A percentile compares a stretch with the other conserved stretches of the same genome.
phyloP scores from a whole-genome alignment of 2,113 vertebrate species.

The Equus przewalskii region DNA sequence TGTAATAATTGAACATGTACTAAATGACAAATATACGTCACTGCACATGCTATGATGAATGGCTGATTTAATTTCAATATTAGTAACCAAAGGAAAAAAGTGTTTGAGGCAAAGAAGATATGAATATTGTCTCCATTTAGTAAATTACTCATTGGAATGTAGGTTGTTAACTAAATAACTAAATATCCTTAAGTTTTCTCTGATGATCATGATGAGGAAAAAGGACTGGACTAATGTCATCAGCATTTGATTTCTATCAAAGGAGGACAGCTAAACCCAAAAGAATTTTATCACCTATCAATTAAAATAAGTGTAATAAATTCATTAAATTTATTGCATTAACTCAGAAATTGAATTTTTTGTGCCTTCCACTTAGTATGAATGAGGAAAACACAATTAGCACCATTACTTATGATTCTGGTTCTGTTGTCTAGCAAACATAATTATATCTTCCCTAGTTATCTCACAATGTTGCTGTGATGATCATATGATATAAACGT shows the following conservation, averaged over 20 bases:
- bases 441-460: neutral
- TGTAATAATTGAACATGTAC: neutral
- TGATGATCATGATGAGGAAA: neutral
- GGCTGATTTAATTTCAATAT: constrained; percentile 32
- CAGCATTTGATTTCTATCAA: constrained; percentile 42
- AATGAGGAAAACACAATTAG: constrained; percentile 28
- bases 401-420: neutral
- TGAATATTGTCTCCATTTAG: neutral
- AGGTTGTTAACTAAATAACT: neutral
- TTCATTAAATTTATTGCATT: neutral
- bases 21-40: neutral
- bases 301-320: constrained; percentile 22
- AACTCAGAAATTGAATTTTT: constrained; percentile 42
- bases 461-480: neutral
- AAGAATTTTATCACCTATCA: neutral
- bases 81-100: neutral
- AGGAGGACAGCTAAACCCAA: neutral
- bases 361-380: neutral
- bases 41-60: neutral
- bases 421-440: neutral
- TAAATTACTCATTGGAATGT: constrained; percentile 2
- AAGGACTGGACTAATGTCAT: neutral
- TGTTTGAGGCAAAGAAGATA: neutral
- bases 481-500: constrained; percentile 34
- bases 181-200: constrained; percentile 1